Percentiles rank a stretch among this genome's conserved stretches.
phyloP scores from a whole-genome alignment of 1,140 invertebrate genomes.

The Halictus rubicundus region DNA sequence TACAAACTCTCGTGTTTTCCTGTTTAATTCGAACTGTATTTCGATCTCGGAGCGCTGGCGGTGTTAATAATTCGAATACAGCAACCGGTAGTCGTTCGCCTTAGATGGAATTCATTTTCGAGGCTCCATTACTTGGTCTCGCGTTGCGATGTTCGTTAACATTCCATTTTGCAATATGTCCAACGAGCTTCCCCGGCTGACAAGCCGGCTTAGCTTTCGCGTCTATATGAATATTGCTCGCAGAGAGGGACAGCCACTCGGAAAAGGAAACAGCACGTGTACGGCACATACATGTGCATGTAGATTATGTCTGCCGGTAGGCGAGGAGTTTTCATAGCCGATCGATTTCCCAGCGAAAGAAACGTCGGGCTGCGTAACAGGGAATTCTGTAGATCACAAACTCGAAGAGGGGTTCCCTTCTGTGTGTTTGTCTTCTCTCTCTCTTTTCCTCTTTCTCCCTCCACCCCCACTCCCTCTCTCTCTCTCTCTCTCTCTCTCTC shows the following conservation, averaged over 20 bases:
- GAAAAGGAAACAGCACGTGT: not conserved
- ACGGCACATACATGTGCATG: too few relatives aligned
- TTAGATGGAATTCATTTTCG: too few relatives aligned
- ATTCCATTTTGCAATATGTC: not conserved
- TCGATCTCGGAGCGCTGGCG: too few relatives aligned
- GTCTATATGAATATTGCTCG: not conserved
- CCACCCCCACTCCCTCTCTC: too few relatives aligned
- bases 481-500: constrained; percentile 7
- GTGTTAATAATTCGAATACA: too few relatives aligned
- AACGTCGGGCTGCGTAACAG: constrained; percentile 19
- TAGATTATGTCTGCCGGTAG: not conserved
- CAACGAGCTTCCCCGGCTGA: not conserved
- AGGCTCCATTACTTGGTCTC: too few relatives aligned
- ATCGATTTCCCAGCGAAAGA: constrained; percentile 56
- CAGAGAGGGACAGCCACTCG: not conserved
- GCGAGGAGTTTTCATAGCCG: constrained; percentile 54
- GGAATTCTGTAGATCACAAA: constrained; percentile 50
- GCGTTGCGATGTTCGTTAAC: too few relatives aligned
- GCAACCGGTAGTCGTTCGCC: too few relatives aligned
- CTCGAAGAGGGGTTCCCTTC: constrained; percentile 40
- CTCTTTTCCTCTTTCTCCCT: too few relatives aligned
- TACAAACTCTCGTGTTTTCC: too few relatives aligned
- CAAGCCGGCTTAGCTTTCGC: not conserved
- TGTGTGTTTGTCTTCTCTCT: not conserved
- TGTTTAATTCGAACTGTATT: too few relatives aligned